Base-by-base conservation (phyloP, 37 sponge, comb jelly and placozoan genomes). In the Eunapius fragilis region DNA sequence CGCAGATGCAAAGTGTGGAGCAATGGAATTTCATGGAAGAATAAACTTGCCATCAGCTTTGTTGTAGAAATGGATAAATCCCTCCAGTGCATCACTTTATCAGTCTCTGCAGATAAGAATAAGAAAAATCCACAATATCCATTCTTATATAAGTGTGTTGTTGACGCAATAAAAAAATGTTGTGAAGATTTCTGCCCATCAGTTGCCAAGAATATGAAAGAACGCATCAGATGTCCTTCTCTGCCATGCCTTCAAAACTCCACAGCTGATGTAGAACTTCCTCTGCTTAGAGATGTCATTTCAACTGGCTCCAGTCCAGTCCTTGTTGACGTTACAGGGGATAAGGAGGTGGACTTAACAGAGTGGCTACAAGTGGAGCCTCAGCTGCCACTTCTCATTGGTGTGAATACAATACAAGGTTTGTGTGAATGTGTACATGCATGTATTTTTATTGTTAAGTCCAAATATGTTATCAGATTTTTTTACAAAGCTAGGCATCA, bases 1-100 rank as follows among this genome's bases (percentile, higher is more conserved):
- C 69, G 86, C n/a, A 27, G 67, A 5, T 86, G 86, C 71, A 70
- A 67, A 27, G 35, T 78, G 0, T 86, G 86, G 86, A 86, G 28
- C 10, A 68, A 9, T 78, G 86, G 86, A 2, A 78, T 86, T 30
- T 26, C 67, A 14, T 86, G 86, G 86, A 36, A 27, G 36, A 32
- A 31, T 33, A 22, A 37, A 17, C 7, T 34, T 37, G 86, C 73
- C 9, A 78, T 75, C 36, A 69, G 70, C 31, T 67, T 68, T 27
- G 2, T 75, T 68, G 79, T 86, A 25, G 86, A 78, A 69, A 33
- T 86, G 45, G 58, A 58, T 58, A 58, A 58, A 11, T 58, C 58
- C 22, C 58, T 58, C 19, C 58, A 58, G 58, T 58, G 58, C 58
- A 10, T 58, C 17, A 58, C 19, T 58, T 58, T 58, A 2, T 1